These are phyloP conservation scores for Tauraco erythrolophus DNA, from an alignment of 2,113 vertebrate species.

Conservation along the genomic window DNA sequence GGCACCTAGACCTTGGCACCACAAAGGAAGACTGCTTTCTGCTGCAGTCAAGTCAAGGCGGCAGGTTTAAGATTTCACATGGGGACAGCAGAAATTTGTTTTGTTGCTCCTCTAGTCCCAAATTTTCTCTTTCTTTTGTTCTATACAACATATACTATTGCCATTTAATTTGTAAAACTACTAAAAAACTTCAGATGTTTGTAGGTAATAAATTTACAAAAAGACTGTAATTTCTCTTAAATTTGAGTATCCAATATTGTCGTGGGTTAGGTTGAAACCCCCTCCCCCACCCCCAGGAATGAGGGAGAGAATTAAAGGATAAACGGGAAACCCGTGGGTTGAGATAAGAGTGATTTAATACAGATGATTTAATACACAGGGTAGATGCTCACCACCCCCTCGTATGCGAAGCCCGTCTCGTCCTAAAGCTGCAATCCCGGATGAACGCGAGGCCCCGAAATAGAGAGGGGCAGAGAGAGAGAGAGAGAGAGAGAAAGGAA, in stretches of 20 bases:
- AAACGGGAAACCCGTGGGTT: no score
- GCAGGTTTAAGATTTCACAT: not conserved
- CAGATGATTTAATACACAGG: no score
- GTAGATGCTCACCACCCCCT: no score
- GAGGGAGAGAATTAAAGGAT: no score
- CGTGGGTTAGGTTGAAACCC: no score
- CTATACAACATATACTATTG: not conserved
- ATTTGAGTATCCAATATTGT: not conserved
- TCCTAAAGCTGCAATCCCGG: no score
- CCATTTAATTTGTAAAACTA: not conserved
- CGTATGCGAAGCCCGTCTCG: no score
- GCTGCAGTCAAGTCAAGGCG: not conserved
- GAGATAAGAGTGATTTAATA: no score
- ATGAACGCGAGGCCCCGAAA: no score
- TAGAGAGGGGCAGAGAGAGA: no score
- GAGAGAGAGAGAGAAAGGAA: no score
- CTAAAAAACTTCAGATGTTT: not conserved
- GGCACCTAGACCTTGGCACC: not conserved
- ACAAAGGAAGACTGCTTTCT: not conserved
- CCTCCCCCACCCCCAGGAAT: no score
- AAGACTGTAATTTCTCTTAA: not conserved
- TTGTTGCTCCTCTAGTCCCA: not conserved
- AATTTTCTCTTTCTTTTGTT: not conserved
- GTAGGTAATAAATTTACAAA: not conserved
- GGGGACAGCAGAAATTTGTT: not conserved